Base-by-base conservation (phyloP, 1,140 invertebrate species). In the Leptinotarsa lineolata region DNA sequence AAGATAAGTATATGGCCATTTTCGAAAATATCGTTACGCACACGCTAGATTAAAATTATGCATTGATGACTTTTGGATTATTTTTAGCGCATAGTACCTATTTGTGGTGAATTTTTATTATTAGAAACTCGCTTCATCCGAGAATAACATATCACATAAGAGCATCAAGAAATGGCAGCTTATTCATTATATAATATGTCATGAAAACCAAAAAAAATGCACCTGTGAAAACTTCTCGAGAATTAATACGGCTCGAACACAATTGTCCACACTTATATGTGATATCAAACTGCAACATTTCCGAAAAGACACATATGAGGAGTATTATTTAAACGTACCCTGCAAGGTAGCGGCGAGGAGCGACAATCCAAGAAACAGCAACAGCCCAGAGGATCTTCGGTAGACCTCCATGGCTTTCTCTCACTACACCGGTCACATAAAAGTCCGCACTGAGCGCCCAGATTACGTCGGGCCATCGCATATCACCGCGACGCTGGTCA, bases 341-440 rank as follows among this genome's bases (percentile, higher is more conserved):
- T 83, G 81, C 81, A 83, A 83, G 81, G 81, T 78, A 78, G 78
- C 77, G 79, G 82, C 78, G 81, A 84, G 78, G 74, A 83, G 77
- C 73, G 79, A 75, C 77, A 83, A 76, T 81, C 83, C 83, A 77
- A 84, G 79, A 75, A 84, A 77, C 76, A 83, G 79, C 75, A 81
- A 78, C 73, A 80, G 80, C 80, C 81, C 81, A 79, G 80, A 82
- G 81, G 82, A 83, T 79, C 77, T 83, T 75, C 78, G 74, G 76
- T 76, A 80, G 82, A 81, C 80, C 81, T 83, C 81, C 83, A 83
- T 83, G 79, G 82, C 82, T 79, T 81, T 72, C 77, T 76, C 76
- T 82, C 78, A 81, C 81, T 78, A 80, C 78, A 81, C 79, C 79
- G 76, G 78, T 81, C 81, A 83, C 82, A 83, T 83, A 78, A 78